Base-by-base conservation (phyloP, 2,888 invertebrate genomes). In the Pyrrhosoma nymphula region DNA sequence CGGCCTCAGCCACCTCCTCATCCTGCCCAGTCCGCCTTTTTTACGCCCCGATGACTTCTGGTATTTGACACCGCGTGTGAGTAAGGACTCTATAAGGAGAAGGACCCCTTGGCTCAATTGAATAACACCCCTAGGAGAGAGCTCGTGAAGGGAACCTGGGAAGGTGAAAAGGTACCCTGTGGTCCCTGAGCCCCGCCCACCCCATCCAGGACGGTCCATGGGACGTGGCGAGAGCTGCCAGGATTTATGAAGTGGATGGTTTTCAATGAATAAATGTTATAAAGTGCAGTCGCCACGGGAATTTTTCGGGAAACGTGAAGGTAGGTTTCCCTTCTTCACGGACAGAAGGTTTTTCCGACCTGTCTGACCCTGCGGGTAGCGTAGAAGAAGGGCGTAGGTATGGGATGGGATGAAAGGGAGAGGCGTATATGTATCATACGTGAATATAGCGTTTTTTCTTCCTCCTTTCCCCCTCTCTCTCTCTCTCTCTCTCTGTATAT, bases 1-100 rank as follows among this genome's bases (percentile, higher is more conserved):
- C 69, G 69, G 10, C 69, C 69, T 8, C 26, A 69, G 20, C 69
- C 69, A 93, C 69, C 93, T 69, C 93, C n/a, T n/a, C n/a, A n/a
- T n/a, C n/a, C n/a, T 60, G 6, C 8, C 47, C 47, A 47, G 23
- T 35, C 39, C 89, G 20, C 89, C 23, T 39, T 47, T 39, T 47
- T 60, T 91, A 56, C 93, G 93, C 93, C 26, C 47, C 69, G 93
- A 16, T 63, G 93, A 69, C 93, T 93, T 47, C 93, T 47, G 93
- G 93, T 93, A 93, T 93, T 93, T 93, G 93, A 93, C 93, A 93
- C 69, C 47, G 39, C 69, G 93, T 93, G 93, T 93, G 93, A 93
- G 93, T 93, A 93, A 93, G 93, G 69, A 93, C 93, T 93, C 93
- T 93, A 93, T 93, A 93, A 93, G 93, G 93, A 93, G 69, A 93